Evolutionary conservation across 2,113 vertebrate genomes (phyloP).

Genomic region (Anguilla rostrata): DNA sequence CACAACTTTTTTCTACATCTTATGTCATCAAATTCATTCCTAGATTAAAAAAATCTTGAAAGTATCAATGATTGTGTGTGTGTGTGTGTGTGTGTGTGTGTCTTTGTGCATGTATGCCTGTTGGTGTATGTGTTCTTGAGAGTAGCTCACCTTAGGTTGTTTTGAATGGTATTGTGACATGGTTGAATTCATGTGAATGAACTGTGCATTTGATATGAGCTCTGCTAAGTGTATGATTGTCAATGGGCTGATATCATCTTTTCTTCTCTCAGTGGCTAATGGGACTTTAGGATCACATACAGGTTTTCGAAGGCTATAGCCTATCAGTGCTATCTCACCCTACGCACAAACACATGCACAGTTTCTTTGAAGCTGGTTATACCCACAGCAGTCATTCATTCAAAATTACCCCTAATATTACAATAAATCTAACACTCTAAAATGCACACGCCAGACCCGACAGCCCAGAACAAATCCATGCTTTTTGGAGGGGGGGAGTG

Average conservation of each 20-base stretch:
- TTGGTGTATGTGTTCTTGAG: background rate
- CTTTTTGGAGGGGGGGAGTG: background rate
- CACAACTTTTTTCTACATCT: background rate
- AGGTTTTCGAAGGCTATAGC: background rate
- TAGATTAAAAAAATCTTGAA: slow-evolving; percentile 23
- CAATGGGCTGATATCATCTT: background rate
- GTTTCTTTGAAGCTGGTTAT: background rate
- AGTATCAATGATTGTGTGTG: background rate
- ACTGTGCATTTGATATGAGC: background rate
- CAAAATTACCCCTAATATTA: background rate
- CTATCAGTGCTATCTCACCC: background rate
- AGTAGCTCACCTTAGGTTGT: background rate
- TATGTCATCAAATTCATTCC: slow-evolving; percentile 17
- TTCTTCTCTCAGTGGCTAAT: background rate
- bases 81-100: slow-evolving; percentile 7
- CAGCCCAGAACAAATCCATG: background rate
- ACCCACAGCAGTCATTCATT: background rate
- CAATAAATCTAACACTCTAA: too few relatives aligned
- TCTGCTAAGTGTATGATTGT: background rate
- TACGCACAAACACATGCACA: background rate
- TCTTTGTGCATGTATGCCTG: background rate
- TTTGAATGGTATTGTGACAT: background rate
- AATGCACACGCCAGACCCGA: background rate
- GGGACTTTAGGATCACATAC: background rate
- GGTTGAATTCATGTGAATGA: background rate